Base-by-base conservation (phyloP, 2,797 vertebrate species). In the Holocentrus rufus region DNA sequence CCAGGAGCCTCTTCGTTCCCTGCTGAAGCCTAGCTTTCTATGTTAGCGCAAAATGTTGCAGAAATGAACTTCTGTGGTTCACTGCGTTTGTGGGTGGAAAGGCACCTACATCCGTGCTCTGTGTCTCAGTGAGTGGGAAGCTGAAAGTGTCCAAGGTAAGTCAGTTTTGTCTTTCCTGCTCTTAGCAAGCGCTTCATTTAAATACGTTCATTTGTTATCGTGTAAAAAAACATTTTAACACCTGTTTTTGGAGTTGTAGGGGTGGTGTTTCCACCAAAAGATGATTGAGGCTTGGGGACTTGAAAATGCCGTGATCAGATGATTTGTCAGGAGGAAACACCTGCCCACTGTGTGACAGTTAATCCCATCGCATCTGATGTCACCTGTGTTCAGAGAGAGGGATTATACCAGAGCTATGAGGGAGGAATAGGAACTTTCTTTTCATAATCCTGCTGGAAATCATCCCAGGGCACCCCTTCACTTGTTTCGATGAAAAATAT, bases 361-460 rank as follows among this genome's bases (percentile, higher is more conserved):
- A 90, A 91, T 90, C 90, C 90, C 70, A 61, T 75, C 60, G 59
- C 71, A 54, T 81, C 66, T 87, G 72, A 84, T 88, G 82, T 86
- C 85, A 87, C 88, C 83, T 75, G 75, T 84, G 77, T 39, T 59
- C 79, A 65, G 75, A 83, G 74, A 65, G 77, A 72, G 65, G 82
- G 85, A 90, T 92, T 89, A 91, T 82, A 60, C 44, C 30, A 9
- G 49, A 87, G 86, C 76, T 86, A 75, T 57, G 31, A 78, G 66
- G 70, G 67, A 70, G 65, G 74, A 77, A 69, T 49, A 72, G 58
- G 58, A 79, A 77, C 77, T 74, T 54, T 82, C 50, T 65, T 83
- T 70, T 78, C 59, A 46, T 87, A 90, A 91, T 88, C 81, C 70
- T 67, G 66, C 44, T 75, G 49, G 54, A 73, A 85, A 74, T 54